Conservation (phyloP, 2,888 invertebrate genomes). For the Smittia sp. region DNA sequence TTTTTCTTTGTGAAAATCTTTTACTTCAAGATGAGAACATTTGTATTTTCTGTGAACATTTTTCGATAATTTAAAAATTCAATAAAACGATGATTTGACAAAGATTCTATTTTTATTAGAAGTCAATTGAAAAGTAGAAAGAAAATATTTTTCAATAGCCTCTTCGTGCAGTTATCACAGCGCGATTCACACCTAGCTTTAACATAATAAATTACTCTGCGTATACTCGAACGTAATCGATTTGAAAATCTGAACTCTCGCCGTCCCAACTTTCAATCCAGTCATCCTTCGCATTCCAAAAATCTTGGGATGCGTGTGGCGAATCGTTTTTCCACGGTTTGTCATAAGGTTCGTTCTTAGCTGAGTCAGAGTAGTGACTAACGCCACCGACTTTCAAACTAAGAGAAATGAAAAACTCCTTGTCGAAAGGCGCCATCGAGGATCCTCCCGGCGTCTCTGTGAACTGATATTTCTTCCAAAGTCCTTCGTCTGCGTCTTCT, state of each 20-base stretch:
- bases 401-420: constrained; percentile 64
- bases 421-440: constrained; percentile 67
- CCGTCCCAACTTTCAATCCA: constrained; percentile 65
- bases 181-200: too few species aligned
- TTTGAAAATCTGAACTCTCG: constrained; percentile 53
- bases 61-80: not conserved
- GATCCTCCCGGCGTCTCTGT: constrained; percentile 59
- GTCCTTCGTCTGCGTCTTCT: constrained; percentile 58
- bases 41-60: constrained; percentile 20
- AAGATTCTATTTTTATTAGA: not conserved
- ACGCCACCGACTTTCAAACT: constrained; percentile 68
- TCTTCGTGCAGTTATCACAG: too few species aligned
- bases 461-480: constrained; percentile 65
- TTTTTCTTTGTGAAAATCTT: constrained; percentile 4
- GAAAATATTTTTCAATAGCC: not conserved
- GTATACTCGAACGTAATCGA: constrained; percentile 68
- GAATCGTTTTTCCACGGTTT: constrained; percentile 42
- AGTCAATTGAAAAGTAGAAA: not conserved
- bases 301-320: constrained; percentile 57
- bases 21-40: not conserved
- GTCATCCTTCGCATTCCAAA: constrained; percentile 59
- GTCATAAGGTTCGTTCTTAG: too few species aligned
- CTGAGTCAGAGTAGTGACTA: constrained; percentile 57
- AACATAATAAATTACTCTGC: constrained; percentile 48
- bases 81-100: constrained; percentile 16